Evolutionary conservation across 1,140 invertebrate species (phyloP), one percentile per base, ranked within the genome.

Genomic region (Eupeodes corollae): DNA sequence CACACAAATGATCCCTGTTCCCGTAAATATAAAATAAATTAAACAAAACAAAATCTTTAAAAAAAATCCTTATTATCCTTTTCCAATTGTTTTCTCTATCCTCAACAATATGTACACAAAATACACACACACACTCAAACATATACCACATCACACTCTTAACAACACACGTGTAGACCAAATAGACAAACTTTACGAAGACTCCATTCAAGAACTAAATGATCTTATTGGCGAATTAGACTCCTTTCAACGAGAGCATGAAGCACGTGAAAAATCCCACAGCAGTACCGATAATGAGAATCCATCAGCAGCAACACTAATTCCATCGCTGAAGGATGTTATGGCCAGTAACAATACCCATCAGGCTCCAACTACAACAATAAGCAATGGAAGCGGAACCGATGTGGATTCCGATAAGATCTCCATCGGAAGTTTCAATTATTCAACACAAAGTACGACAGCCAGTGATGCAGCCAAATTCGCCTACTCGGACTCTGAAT

Each of bases 151-250:
- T 48, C 12, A 16, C 40, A 16, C 13, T 26, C 18, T 13, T 13
- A 42, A 42, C 40, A 16, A 42, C 15, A 16, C 13, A 42, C 40
- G 26, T 21, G 12, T 32, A n/a, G 30, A 44, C 11, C n/a, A 34
- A 46, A 34, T 53, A 68, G 65, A 66, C 57, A 61, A 68, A 59
- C 61, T 61, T 59, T 68, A 67, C 53, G 65, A 68, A 61, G 63
- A 67, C 52, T 68, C 63, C 50, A 68, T 68, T 53, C 61, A 68
- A 63, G 66, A 64, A 54, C 50, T 68, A 58, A 67, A 68, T 56
- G 68, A 68, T 67, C 57, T 68, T 59, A 68, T 68, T 68, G 66
- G 66, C 57, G 66, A 68, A 67, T 55, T 68, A 57, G 66, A 68
- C 58, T 63, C 66, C 42, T 68, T 68, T 50, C 66, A 68, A 68